A percentile compares a stretch with the other conserved stretches of the same genome.
Evolutionary conservation across 2,797 vertebrate species (phyloP).

Genomic region (Halcyon leucocephala): DNA sequence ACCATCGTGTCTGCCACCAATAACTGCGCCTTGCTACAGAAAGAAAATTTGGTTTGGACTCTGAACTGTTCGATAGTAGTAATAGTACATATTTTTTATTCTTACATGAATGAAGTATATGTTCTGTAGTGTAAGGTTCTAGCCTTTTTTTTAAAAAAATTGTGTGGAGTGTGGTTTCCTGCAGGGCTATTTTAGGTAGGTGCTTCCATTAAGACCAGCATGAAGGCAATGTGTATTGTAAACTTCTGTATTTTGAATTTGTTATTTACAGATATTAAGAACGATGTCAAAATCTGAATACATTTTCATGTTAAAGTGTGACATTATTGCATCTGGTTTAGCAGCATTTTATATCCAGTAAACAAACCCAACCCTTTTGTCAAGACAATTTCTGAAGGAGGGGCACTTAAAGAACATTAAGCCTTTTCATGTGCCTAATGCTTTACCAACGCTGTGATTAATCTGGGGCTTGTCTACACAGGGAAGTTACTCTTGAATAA

Average conservation of each 20-base stretch:
- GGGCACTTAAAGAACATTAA: slow-evolving; percentile 29
- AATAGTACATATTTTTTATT: background rate
- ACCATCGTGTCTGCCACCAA: background rate
- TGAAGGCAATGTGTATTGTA: background rate
- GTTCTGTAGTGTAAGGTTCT: background rate
- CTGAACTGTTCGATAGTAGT: background rate
- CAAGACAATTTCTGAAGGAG: slow-evolving; percentile 61
- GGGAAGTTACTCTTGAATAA: slow-evolving; percentile 40
- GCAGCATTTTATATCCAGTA: slow-evolving; percentile 54
- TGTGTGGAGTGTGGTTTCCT: background rate
- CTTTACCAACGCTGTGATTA: slow-evolving; percentile 55
- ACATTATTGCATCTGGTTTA: slow-evolving; percentile 45
- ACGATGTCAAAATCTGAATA: slow-evolving; percentile 27
- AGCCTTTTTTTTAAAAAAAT: background rate
- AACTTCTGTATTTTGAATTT: background rate
- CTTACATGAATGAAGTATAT: background rate
- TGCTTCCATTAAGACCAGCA: background rate
- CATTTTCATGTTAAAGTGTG: slow-evolving; percentile 27
- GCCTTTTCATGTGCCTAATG: slow-evolving; percentile 56
- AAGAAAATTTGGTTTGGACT: background rate
- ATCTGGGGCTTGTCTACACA: slow-evolving; percentile 50
- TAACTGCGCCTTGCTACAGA: background rate
- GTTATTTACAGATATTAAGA: background rate
- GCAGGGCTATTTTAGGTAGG: background rate
- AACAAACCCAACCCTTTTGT: slow-evolving; percentile 65